These are phyloP conservation scores for Onychomys leucogaster DNA, from an alignment of 2,797 vertebrate genomes.

Conservation along the genomic window DNA sequence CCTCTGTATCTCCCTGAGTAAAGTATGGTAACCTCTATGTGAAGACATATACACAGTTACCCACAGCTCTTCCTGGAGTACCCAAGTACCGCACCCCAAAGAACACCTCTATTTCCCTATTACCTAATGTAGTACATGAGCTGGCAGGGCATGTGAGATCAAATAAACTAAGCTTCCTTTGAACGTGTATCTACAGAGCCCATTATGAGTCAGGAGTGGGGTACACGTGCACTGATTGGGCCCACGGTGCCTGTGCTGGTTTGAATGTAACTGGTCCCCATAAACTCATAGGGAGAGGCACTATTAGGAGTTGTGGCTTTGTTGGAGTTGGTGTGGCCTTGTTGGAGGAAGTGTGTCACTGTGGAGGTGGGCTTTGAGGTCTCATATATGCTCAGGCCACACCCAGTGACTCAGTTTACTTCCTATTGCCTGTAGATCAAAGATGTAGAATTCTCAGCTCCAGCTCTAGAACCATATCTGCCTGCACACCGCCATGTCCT, in stretches of 20 bases:
- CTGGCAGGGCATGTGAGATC: not conserved
- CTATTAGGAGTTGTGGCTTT: not conserved
- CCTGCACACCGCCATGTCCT: not conserved
- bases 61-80: not conserved
- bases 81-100: not conserved
- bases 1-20: not conserved
- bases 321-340: not conserved
- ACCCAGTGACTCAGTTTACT: not conserved
- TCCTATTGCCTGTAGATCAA: not conserved
- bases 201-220: not conserved
- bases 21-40: not conserved
- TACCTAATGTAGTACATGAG: fast-evolving
- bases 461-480: not conserved
- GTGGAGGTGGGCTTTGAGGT: not conserved
- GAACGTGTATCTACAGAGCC: not conserved
- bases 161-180: not conserved
- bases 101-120: not conserved
- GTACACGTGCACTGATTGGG: not conserved
- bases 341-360: not conserved
- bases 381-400: not conserved
- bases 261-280: not conserved
- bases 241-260: not conserved
- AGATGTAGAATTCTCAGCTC: not conserved
- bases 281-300: not conserved
- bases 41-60: fast-evolving